Conservation (phyloP, 2,113 vertebrate species). For the Scalopus aquaticus region DNA sequence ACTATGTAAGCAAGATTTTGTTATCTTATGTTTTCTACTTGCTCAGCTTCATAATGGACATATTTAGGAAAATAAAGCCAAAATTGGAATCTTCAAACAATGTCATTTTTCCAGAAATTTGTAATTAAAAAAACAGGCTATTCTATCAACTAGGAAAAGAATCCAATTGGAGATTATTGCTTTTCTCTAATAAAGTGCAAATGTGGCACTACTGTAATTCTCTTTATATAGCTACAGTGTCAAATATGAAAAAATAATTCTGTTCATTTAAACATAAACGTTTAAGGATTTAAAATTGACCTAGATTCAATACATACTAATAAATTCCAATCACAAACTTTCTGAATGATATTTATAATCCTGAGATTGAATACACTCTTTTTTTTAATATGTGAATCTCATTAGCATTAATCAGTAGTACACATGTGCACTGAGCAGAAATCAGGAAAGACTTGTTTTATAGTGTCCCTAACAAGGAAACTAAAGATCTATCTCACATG, state of each 20-base stretch:
- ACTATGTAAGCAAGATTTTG: constrained; percentile 42
- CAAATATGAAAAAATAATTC: constrained; percentile 27
- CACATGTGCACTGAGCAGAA: constrained; percentile 36
- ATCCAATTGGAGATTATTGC: constrained; percentile 8
- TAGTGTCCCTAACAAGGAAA: constrained; percentile 17
- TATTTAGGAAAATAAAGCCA: constrained; percentile 53
- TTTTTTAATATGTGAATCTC: constrained; percentile 15
- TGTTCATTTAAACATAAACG: constrained; percentile 13
- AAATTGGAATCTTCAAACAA: constrained; percentile 54
- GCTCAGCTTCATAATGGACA: background rate
- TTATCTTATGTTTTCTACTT: constrained; percentile 48
- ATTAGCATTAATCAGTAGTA: constrained; percentile 62
- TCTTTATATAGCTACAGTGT: background rate
- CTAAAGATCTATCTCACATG: background rate
- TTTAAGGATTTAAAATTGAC: constrained; percentile 32
- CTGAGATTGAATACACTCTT: background rate
- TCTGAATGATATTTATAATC: constrained; percentile 41
- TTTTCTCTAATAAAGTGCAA: constrained; percentile 35
- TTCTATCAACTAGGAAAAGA: background rate
- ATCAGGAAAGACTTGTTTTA: constrained; percentile 50
- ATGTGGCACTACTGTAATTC: background rate
- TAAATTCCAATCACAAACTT: constrained; percentile 53
- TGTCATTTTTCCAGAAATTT: constrained; percentile 9
- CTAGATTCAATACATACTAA: constrained; percentile 6
- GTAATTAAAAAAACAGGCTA: background rate